A percentile compares a stretch with the other conserved stretches of the same genome.
These are phyloP conservation scores for Kudoa iwatai DNA, from an alignment of 30 jellyfish, hydroid and myxozoan genomes.

Conservation along the genomic window DNA sequence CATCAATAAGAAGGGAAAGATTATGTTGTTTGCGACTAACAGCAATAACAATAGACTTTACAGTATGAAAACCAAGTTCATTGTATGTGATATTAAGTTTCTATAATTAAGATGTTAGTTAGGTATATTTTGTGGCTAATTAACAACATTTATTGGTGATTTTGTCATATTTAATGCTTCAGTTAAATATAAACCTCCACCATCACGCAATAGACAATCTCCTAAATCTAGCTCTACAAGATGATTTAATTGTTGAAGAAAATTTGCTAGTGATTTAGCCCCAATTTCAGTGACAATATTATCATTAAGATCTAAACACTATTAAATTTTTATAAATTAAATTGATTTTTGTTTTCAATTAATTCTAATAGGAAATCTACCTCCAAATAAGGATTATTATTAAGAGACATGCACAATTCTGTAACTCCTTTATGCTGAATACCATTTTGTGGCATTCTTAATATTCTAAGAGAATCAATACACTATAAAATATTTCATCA, in stretches of 20 bases:
- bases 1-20: no score
- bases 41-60: no score
- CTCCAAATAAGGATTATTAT: no score
- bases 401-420: no score
- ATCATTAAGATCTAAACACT: conserved; percentile 30
- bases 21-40: no score
- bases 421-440: conserved; percentile 49
- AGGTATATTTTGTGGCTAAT: no score
- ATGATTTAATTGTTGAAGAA: conserved; percentile 8
- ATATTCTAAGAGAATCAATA: not conserved
- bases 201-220: conserved; percentile 28
- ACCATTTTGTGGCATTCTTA: conserved; percentile 54
- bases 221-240: conserved; percentile 24
- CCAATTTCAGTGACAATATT: conserved; percentile 39
- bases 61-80: no score
- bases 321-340: no score
- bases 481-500: not conserved
- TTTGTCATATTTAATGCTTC: conserved; percentile 13
- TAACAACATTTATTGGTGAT: conserved; percentile 12
- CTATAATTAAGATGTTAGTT: no score
- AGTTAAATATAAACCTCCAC: conserved; percentile 26
- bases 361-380: no score
- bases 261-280: conserved; percentile 26
- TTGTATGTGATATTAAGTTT: no score
- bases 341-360: no score